Base-by-base conservation (phyloP, 2,113 vertebrate genomes). In the Sceloporus undulatus region DNA sequence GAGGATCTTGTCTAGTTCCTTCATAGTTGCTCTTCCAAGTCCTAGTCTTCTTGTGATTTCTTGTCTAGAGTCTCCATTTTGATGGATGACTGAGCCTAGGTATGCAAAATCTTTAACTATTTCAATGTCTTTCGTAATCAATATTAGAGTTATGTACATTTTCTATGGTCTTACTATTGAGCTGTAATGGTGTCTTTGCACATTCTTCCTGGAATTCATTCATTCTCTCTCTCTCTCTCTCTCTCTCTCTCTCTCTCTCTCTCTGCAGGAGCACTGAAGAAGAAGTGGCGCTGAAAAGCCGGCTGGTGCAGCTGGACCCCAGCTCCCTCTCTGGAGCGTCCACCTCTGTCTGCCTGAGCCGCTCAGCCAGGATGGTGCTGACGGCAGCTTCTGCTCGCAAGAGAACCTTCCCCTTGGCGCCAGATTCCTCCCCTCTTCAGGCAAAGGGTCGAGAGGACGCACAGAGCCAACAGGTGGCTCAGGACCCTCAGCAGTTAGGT, bases 351-450 rank as follows among this genome's bases (percentile, higher is more conserved):
- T 74, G 38, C 11, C 79, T 96, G 79, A 97, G 96, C 11, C 94
- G 96, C 59, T 94, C 96, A 14, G 96, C 95, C 38, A 90, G 42
- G 5, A 97, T 97, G 97, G 95, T 97, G 23, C 93, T 96, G 38
- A 93, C 93, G 40, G 96, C 96, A 18, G 92, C 95, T 68, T 73
- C 48, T 3, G 80, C 34, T 80, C 59, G 42, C 79, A 88, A 54
- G 21, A 65, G 73, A 54, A 7, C 29, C 80, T 76, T 66, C 9
- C 73, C 48, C 71, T 11, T 8, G 27, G 18, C 7, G 19, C 0
- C 21, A 0, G 65, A 7, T 1, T 54, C 48, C 9, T 25, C 42
- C 9, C 29, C 4, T 5, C 62, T 34, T 0, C 18, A 54, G 16
- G 59, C 29, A 4, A n/a, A 38, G 29, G 18, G 13, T 42, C 2